phyloP scores from a whole-genome alignment of 2,113 vertebrate genomes.

The Sphaerodactylus townsendi region DNA sequence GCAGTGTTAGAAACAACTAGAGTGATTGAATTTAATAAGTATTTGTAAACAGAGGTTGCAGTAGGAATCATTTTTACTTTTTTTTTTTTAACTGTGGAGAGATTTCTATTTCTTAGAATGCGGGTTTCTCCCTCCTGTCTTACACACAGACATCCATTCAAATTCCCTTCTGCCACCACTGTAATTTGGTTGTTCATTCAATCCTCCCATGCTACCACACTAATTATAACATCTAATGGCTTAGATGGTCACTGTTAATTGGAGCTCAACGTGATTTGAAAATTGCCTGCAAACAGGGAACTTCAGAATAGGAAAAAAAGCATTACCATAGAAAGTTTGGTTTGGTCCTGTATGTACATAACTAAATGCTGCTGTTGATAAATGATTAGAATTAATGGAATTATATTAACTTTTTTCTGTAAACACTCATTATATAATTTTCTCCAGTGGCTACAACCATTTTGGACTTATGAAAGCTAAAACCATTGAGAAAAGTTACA shows the following conservation, averaged over 20 bases:
- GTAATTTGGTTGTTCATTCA: background rate
- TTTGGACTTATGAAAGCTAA: background rate
- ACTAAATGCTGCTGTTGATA: background rate
- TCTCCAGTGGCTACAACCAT: background rate
- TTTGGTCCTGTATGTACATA: background rate
- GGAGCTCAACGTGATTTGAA: background rate
- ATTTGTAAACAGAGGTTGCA: background rate
- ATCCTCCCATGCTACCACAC: background rate
- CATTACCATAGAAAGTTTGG: background rate
- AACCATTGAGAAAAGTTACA: background rate
- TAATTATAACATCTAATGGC: background rate
- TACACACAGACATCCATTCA: no score
- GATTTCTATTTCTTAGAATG: no score
- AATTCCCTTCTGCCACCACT: background rate
- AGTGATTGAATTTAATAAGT: background rate
- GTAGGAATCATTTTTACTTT: background rate
- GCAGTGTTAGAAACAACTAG: background rate
- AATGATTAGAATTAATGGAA: background rate
- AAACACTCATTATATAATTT: background rate
- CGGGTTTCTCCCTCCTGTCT: background rate
- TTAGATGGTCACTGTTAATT: background rate
- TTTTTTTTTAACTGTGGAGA: no score
- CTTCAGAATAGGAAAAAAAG: background rate
- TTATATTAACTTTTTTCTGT: background rate
- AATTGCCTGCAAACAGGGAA: background rate